These are phyloP conservation scores for Meteorus sp. DNA, from an alignment of 1,140 invertebrate species.

Conservation along the genomic window DNA sequence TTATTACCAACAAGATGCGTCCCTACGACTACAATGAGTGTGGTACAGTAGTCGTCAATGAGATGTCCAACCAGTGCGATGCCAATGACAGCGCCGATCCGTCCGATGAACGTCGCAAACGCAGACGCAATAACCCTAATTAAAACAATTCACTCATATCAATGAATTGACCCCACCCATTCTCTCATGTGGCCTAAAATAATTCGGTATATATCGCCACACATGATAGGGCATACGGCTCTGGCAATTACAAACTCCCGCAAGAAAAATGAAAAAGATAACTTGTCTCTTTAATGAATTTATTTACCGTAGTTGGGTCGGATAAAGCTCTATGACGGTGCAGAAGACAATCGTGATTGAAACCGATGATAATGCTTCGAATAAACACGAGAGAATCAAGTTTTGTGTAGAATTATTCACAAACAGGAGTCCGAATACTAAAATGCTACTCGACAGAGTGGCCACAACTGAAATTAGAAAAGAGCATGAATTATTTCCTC, in stretches of 20 bases:
- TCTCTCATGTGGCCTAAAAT: no score
- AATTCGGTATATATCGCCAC: no score
- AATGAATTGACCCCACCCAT: no score
- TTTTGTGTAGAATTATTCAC: constrained; percentile 53
- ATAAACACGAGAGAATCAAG: constrained; percentile 52
- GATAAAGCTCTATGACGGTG: constrained; percentile 51
- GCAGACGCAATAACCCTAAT: constrained; percentile 50
- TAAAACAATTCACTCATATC: no score
- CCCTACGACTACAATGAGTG: constrained; percentile 44
- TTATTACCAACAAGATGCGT: constrained; percentile 45
- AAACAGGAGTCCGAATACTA: constrained; percentile 54
- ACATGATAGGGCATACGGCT: constrained; percentile 5
- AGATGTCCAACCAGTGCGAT: constrained; percentile 51
- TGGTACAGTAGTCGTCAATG: constrained; percentile 49
- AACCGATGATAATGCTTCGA: constrained; percentile 50
- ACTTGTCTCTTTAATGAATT: no score
- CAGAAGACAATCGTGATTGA: constrained; percentile 48
- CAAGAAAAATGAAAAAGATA: constrained; percentile 1
- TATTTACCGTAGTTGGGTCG: constrained; percentile 52
- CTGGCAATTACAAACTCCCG: not conserved
- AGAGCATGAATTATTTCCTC: not conserved
- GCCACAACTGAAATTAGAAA: constrained; percentile 50
- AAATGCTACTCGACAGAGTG: constrained; percentile 46
- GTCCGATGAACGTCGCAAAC: constrained; percentile 44
- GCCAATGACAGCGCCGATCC: constrained; percentile 45